A percentile compares a stretch with the other conserved stretches of the same genome.
Evolutionary conservation across 2,888 invertebrate species (phyloP).

Genomic region (Branchellion lobata): DNA sequence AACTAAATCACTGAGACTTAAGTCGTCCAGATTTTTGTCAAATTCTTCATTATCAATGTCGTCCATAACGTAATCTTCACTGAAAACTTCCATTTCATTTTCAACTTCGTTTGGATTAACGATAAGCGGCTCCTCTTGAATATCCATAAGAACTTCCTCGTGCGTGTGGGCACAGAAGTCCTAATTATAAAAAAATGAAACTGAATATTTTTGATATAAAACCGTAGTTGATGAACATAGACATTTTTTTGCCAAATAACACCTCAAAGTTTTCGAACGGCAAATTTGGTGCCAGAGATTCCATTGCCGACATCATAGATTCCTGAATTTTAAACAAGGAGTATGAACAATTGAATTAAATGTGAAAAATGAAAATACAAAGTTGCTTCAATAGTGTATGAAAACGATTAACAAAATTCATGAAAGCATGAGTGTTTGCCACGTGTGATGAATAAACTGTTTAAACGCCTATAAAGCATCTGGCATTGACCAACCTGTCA

Average conservation of each 20-base stretch:
- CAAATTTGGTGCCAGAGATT: not conserved
- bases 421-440: too few species aligned
- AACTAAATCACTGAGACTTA: slow-evolving; percentile 2
- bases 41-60: not conserved
- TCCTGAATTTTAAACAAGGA: too few species aligned
- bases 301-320: not conserved
- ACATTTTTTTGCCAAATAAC: too few species aligned
- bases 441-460: too few species aligned
- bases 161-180: not conserved
- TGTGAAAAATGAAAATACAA: too few species aligned
- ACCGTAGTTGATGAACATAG: not conserved
- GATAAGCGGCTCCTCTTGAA: not conserved
- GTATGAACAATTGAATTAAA: too few species aligned
- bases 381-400: too few species aligned
- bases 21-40: not conserved
- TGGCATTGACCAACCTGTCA: too few species aligned
- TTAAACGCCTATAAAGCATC: too few species aligned
- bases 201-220: not conserved
- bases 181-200: not conserved
- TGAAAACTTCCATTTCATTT: slow-evolving; percentile 2
- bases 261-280: slow-evolving; percentile 11
- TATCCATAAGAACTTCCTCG: not conserved
- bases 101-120: not conserved
- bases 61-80: not conserved
- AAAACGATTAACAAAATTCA: too few species aligned